Conservation (phyloP, 2,113 vertebrate genomes). For the Phyllostomus discolor region DNA sequence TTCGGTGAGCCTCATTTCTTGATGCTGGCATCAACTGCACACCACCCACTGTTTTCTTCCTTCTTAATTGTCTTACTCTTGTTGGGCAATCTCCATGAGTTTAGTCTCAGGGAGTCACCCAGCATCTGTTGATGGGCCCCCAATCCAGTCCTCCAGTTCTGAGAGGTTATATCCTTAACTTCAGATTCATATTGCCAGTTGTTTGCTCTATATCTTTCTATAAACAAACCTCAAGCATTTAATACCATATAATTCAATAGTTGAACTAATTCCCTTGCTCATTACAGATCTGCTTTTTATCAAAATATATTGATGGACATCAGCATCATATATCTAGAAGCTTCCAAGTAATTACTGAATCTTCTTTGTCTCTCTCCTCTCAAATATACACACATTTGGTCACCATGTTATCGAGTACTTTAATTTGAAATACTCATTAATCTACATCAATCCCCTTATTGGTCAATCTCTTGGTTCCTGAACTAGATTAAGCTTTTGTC, state of each 20-base stretch:
- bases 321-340: background rate
- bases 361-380: background rate
- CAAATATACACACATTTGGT: background rate
- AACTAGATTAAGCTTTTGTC: background rate
- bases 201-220: background rate
- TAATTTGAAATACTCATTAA: background rate
- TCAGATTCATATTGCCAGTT: background rate
- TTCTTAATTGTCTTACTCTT: background rate
- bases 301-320: background rate
- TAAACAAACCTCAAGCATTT: background rate
- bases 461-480: background rate
- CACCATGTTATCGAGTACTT: background rate
- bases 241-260: background rate
- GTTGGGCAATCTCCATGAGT: background rate
- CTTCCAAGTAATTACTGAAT: background rate
- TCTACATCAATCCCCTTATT: background rate
- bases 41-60: background rate
- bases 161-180: background rate
- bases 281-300: background rate
- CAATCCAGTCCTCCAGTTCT: background rate
- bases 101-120: background rate
- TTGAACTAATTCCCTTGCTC: background rate
- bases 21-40: background rate
- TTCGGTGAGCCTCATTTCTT: background rate
- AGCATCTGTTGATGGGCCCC: background rate